These are phyloP conservation scores for Drosophila punjabiensis DNA, from an alignment of 1,140 invertebrate genomes.

Conservation along the genomic window DNA sequence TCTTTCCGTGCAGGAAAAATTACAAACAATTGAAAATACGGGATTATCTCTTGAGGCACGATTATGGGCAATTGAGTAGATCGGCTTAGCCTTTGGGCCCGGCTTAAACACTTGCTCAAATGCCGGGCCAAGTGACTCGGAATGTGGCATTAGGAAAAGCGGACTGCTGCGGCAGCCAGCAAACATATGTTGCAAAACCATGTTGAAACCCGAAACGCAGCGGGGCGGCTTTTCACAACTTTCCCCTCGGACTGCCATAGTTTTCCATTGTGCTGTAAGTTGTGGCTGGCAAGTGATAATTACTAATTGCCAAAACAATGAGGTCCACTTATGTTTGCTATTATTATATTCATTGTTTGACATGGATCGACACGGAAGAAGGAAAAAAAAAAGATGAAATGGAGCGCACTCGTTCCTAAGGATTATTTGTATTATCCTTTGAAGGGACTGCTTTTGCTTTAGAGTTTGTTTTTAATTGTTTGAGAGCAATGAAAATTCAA, in stretches of 20 bases:
- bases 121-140: slow-evolving; percentile 22
- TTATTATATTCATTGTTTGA: slow-evolving; percentile 7
- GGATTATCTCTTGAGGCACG: slow-evolving; percentile 54
- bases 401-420: not conserved
- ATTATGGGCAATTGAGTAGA: slow-evolving; percentile 63
- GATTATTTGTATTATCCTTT: not conserved
- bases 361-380: not conserved
- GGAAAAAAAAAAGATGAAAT: not conserved
- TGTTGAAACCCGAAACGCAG: slow-evolving; percentile 60
- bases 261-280: slow-evolving; percentile 26
- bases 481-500: not conserved
- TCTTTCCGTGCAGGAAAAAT: not conserved
- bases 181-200: slow-evolving; percentile 43
- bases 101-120: slow-evolving; percentile 71
- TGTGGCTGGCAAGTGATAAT: slow-evolving; percentile 43
- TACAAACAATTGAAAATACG: slow-evolving; percentile 4
- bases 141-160: slow-evolving; percentile 1
- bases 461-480: not conserved
- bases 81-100: slow-evolving; percentile 64
- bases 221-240: slow-evolving; percentile 45
- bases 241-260: slow-evolving; percentile 16
- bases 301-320: slow-evolving; percentile 54
- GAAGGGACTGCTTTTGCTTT: not conserved
- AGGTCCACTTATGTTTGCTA: slow-evolving; percentile 10
- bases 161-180: slow-evolving; percentile 7